Percentiles rank a stretch among this genome's conserved stretches.
Evolutionary conservation across 2,888 invertebrate species (phyloP).

Genomic region (Sericinus montela): DNA sequence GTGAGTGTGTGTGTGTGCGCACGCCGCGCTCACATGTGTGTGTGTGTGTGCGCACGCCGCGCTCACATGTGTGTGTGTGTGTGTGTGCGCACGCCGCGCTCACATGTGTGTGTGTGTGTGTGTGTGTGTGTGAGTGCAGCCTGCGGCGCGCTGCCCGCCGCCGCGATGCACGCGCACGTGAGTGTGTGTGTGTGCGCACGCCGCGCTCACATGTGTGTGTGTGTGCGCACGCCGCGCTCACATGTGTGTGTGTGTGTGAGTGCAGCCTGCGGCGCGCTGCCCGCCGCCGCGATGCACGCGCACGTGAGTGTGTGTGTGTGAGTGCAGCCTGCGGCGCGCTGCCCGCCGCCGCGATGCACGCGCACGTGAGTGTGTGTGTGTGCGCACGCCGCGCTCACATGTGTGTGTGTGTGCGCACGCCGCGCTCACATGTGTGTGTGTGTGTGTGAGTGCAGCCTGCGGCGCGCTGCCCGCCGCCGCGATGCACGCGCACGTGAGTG

Average conservation of each 20-base stretch:
- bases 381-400: conserved; percentile 22
- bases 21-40: conserved; percentile 17
- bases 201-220: conserved; percentile 29
- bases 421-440: too few species aligned
- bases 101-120: conserved; percentile 34
- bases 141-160: conserved; percentile 12
- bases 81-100: conserved; percentile 18
- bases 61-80: conserved; percentile 35
- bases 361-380: conserved; percentile 6
- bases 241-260: too few species aligned
- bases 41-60: conserved; percentile 22
- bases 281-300: conserved; percentile 22
- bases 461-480: conserved; percentile 13
- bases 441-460: too few species aligned
- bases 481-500: conserved; percentile 35
- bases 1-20: too few species aligned
- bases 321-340: conserved; percentile 19
- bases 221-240: conserved; percentile 32
- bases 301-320: conserved; percentile 31
- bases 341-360: not conserved
- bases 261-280: conserved; percentile 20
- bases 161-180: conserved; percentile 5
- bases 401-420: conserved; percentile 33
- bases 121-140: too few species aligned
- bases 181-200: conserved; percentile 16